Evolutionary conservation across 2,888 invertebrate genomes (phyloP).

Genomic region (Lacanobia wlatinum): DNA sequence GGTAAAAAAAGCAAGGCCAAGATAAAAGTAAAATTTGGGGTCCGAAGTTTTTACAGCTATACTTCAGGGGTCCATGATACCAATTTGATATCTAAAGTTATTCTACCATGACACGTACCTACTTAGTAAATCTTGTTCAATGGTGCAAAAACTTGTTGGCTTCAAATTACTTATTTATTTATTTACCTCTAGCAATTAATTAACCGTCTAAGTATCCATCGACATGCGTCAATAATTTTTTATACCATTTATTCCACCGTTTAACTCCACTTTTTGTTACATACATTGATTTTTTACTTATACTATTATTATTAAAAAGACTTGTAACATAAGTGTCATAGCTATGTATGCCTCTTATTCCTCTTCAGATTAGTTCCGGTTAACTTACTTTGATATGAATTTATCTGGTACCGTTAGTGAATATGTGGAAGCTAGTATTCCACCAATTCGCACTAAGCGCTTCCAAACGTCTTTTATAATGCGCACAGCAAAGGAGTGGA

Average conservation of each 20-base stretch:
- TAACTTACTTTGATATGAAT: background rate
- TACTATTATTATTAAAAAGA: background rate
- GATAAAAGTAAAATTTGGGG: background rate
- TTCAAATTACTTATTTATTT: background rate
- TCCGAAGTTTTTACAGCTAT: background rate
- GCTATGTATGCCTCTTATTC: too few relatives aligned
- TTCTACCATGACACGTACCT: background rate
- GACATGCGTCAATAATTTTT: slow-evolving; percentile 36
- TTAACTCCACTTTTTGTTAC: background rate
- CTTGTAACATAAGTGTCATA: too few relatives aligned
- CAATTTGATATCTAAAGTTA: background rate
- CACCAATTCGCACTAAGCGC: too few relatives aligned
- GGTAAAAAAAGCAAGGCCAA: slow-evolving; percentile 3
- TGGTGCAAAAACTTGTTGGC: slow-evolving; percentile 17
- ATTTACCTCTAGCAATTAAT: background rate
- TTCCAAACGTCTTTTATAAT: too few relatives aligned
- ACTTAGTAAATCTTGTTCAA: background rate
- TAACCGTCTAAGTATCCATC: background rate
- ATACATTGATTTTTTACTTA: background rate
- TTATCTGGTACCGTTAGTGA: background rate
- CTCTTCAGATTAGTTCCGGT: too few relatives aligned
- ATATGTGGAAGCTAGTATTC: too few relatives aligned
- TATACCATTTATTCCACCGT: slow-evolving; percentile 16
- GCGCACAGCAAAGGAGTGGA: too few relatives aligned
- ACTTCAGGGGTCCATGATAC: background rate